A percentile compares a stretch with the other conserved stretches of the same genome.
Conservation (phyloP, 2,888 invertebrate species). For the Uropetala carovei region DNA sequence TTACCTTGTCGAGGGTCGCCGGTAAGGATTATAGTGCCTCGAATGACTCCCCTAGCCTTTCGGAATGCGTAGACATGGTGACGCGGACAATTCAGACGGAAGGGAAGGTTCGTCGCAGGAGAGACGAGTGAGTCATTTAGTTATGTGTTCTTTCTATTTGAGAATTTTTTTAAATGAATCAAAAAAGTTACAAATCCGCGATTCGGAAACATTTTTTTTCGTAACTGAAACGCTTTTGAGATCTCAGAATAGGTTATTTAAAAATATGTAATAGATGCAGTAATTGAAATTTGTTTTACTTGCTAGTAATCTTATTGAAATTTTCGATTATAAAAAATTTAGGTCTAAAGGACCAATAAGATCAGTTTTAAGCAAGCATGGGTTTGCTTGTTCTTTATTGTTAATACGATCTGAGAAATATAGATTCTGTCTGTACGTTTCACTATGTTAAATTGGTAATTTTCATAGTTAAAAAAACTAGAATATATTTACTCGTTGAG, state of each 20-base stretch:
- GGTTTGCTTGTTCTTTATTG: constrained; percentile 2
- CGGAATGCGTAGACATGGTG: constrained; percentile 90
- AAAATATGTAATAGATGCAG: background rate
- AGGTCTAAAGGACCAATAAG: background rate
- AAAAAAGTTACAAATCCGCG: too few species aligned
- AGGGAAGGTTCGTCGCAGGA: constrained; percentile 91
- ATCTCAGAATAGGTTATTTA: constrained; percentile 45
- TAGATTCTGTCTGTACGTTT: background rate
- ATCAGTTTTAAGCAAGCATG: background rate
- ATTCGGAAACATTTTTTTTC: too few species aligned
- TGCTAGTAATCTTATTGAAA: constrained; percentile 8
- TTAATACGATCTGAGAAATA: background rate
- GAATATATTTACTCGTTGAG: constrained; percentile 15
- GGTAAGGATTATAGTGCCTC: constrained; percentile 83
- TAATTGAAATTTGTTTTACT: background rate
- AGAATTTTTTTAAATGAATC: too few species aligned
- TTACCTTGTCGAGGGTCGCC: constrained; percentile 88
- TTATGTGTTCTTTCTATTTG: too few species aligned
- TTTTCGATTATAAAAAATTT: background rate
- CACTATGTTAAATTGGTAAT: background rate
- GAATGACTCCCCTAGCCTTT: constrained; percentile 80
- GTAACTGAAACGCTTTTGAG: background rate
- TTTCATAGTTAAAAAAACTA: background rate
- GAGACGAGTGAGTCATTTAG: constrained; percentile 80
- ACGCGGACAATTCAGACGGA: constrained; percentile 95